phyloP scores from a whole-genome alignment of 2,888 invertebrate species.

The Yponomeuta evonymella region DNA sequence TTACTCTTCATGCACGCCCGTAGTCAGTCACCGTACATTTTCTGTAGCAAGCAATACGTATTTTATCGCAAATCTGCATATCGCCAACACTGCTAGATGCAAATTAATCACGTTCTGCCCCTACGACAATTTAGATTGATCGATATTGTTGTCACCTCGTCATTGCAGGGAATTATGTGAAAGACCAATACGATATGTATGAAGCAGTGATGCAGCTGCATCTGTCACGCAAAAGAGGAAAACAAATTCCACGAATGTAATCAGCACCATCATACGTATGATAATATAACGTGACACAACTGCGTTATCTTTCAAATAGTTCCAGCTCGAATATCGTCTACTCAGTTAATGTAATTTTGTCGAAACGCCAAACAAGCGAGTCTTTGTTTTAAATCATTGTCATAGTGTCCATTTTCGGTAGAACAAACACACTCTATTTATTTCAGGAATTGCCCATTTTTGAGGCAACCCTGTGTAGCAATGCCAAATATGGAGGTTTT shows the following conservation, averaged over 20 bases:
- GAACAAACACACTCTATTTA: too few relatives aligned
- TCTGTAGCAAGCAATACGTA: neutral
- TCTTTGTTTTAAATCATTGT: too few relatives aligned
- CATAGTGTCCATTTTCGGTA: too few relatives aligned
- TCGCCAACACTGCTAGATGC: neutral
- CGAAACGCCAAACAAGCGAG: neutral
- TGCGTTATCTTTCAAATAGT: neutral
- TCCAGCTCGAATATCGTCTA: neutral
- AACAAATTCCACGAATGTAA: neutral
- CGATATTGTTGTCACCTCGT: neutral
- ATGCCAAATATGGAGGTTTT: neutral
- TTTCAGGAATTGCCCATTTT: too few relatives aligned
- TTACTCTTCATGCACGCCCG: neutral
- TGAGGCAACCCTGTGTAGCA: too few relatives aligned
- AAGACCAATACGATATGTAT: neutral
- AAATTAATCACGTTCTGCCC: neutral
- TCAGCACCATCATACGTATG: conserved; percentile 6
- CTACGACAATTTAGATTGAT: conserved; percentile 1
- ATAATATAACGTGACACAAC: neutral
- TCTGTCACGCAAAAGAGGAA: neutral
- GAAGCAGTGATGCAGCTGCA: neutral
- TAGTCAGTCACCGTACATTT: neutral
- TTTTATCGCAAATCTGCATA: neutral
- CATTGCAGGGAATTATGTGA: neutral
- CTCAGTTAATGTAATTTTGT: neutral